These are phyloP conservation scores for Typhlomys cinereus DNA, from an alignment of 2,113 vertebrate genomes.

Conservation along the genomic window DNA sequence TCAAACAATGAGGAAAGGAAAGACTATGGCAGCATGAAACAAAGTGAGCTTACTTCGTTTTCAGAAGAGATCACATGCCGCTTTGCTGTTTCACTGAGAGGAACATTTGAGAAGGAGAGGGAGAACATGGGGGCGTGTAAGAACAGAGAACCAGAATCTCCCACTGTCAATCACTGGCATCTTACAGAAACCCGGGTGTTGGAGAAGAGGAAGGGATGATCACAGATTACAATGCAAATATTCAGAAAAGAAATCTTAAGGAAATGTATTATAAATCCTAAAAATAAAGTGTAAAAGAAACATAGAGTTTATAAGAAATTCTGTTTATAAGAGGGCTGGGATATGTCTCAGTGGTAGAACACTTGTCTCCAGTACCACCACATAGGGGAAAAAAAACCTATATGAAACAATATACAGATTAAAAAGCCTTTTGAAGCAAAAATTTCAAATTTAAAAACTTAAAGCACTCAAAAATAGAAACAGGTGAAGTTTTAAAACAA, in stretches of 20 bases:
- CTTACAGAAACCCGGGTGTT: background rate
- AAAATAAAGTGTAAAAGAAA: background rate
- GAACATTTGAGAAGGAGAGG: accelerated
- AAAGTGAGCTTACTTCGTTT: background rate
- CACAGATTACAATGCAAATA: background rate
- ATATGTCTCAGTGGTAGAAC: background rate
- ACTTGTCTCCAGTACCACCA: background rate
- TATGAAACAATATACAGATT: background rate
- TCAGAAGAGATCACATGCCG: background rate
- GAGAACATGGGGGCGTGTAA: accelerated
- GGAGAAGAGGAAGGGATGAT: background rate
- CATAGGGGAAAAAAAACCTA: background rate
- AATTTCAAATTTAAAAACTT: background rate
- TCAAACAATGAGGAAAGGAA: background rate
- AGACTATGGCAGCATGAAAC: background rate
- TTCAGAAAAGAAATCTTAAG: background rate
- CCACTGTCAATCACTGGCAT: too few relatives aligned
- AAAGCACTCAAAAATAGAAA: background rate
- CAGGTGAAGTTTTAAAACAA: background rate
- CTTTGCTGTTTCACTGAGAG: background rate
- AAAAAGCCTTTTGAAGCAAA: background rate
- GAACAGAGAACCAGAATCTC: background rate
- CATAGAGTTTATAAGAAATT: background rate
- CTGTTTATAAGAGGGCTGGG: background rate
- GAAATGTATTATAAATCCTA: background rate